A percentile compares a stretch with the other conserved stretches of the same genome.
phyloP scores from a whole-genome alignment of 1,140 invertebrate species.

The Brachystomella parvula region DNA sequence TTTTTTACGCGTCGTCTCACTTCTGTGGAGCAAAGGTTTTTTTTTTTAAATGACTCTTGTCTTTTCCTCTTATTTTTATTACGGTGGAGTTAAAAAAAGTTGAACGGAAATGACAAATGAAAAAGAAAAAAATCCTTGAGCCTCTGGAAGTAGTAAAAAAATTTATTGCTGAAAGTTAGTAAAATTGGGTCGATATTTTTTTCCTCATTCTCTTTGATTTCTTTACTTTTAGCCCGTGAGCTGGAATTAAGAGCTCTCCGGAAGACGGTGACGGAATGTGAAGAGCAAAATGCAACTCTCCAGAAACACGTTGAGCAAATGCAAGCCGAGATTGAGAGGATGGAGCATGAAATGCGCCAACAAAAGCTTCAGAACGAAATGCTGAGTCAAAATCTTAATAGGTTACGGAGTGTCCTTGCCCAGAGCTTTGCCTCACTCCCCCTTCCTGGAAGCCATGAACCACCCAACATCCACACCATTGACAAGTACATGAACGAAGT shows the following conservation, averaged over 20 bases:
- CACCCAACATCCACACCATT: constrained; percentile 35
- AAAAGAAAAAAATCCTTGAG: constrained; percentile 12
- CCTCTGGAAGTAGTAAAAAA: constrained; percentile 6
- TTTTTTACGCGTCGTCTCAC: background rate
- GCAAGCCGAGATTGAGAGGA: constrained; percentile 39
- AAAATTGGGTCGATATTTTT: constrained; percentile 18
- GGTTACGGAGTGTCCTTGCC: constrained; percentile 35
- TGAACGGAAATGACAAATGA: background rate
- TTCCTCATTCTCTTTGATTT: constrained; percentile 8
- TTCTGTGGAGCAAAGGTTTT: background rate
- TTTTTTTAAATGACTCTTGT: background rate
- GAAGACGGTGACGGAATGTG: constrained; percentile 52
- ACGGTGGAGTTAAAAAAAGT: background rate
- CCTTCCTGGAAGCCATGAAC: constrained; percentile 34
- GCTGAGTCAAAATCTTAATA: constrained; percentile 38
- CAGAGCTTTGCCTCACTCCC: constrained; percentile 37
- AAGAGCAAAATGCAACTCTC: constrained; percentile 55
- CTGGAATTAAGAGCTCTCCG: constrained; percentile 50
- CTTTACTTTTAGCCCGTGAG: constrained; percentile 45
- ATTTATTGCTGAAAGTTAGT: constrained; percentile 8
- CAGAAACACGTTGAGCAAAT: constrained; percentile 55
- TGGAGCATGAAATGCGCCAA: constrained; percentile 39
- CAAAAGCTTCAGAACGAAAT: constrained; percentile 39
- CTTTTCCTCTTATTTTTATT: background rate
- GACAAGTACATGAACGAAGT: constrained; percentile 40